Evolutionary conservation across 1,140 invertebrate species (phyloP).

Genomic region (Drosophila tristis): DNA sequence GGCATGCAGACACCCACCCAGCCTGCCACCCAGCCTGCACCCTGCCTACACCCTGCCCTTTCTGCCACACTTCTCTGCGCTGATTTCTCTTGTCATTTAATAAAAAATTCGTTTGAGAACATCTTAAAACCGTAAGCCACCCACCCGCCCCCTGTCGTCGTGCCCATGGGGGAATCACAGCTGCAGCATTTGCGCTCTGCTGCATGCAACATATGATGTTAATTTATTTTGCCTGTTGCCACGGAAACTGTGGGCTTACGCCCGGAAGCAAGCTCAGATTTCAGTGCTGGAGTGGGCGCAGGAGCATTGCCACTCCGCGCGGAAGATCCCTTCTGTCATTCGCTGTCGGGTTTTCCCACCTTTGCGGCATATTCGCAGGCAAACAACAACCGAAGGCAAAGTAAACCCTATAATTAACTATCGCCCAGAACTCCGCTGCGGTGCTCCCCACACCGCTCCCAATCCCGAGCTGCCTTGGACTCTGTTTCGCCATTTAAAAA

Average conservation of each 20-base stretch:
- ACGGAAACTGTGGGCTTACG: conserved; percentile 46
- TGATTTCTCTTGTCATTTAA: conserved; percentile 35
- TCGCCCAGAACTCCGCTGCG: conserved; percentile 10
- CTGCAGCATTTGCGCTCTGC: conserved; percentile 29
- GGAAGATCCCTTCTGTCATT: neutral
- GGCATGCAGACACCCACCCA: conserved; percentile 6
- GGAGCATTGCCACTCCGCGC: neutral
- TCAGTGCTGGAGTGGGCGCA: neutral
- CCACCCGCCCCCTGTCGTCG: neutral
- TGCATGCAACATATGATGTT: conserved; percentile 69
- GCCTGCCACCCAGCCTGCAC: conserved; percentile 4
- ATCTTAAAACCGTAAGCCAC: conserved; percentile 20
- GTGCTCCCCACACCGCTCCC: no score
- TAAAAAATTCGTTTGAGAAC: conserved; percentile 49
- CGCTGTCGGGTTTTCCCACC: conserved; percentile 1
- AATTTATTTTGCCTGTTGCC: conserved; percentile 67
- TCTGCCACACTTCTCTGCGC: conserved; percentile 18
- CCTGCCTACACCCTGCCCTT: conserved; percentile 9
- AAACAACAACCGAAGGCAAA: conserved; percentile 17
- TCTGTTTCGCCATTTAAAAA: conserved; percentile 59
- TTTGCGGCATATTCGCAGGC: conserved; percentile 19
- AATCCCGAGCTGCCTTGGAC: conserved; percentile 7
- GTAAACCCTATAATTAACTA: conserved; percentile 69
- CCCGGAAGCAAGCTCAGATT: conserved; percentile 48
- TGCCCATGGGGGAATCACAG: conserved; percentile 22